Evolutionary conservation across 2,113 vertebrate genomes (phyloP), one percentile per base, ranked within the genome.

Genomic region (Thunnus maccoyii): DNA sequence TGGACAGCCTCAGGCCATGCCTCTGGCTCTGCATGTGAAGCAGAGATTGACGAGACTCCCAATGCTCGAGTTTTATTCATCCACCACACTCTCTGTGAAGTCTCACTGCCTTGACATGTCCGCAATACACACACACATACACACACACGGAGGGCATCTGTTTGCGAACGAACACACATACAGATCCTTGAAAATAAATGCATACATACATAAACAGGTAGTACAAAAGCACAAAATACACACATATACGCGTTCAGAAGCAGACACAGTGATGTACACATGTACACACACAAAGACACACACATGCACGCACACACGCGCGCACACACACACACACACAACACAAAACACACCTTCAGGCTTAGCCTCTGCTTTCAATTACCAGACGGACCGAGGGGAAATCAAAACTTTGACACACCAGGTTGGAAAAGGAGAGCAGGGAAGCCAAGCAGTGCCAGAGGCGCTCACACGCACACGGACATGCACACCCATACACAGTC

Each of bases 361-460:
- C 91, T 87, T 78, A 67, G 86, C 85, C 87, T 80, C 85, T 88
- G 88, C 87, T 91, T 91, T 93, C 91, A 93, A 94, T 93, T 94
- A 94, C 87, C 86, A 89, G 84, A 70, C 61, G 32, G 86, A 17
- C 90, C 92, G 57, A 88, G 85, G 93, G 93, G 91, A 92, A 93
- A 94, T 94, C 92, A 91, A 91, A 93, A 90, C 76, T 89, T 77
- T 93, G 88, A 91, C 90, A 91, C 77, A 86, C 78, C 82, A 32
- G 84, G 90, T 88, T 93, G 88, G 78, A 50, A 86, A 84, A 86
- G 79, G 80, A 91, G 89, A 88, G 84, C 78, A 51, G 47, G 67
- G 78, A 83, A 88, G 74, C 66, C 76, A 77, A 84, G 87, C 65
- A 46, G 80, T 56, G 87, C 89, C 85, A 73, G 86, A 88, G 88